These are phyloP conservation scores for Perizoma flavofasciatum DNA, from an alignment of 2,888 invertebrate species.

Conservation along the genomic window DNA sequence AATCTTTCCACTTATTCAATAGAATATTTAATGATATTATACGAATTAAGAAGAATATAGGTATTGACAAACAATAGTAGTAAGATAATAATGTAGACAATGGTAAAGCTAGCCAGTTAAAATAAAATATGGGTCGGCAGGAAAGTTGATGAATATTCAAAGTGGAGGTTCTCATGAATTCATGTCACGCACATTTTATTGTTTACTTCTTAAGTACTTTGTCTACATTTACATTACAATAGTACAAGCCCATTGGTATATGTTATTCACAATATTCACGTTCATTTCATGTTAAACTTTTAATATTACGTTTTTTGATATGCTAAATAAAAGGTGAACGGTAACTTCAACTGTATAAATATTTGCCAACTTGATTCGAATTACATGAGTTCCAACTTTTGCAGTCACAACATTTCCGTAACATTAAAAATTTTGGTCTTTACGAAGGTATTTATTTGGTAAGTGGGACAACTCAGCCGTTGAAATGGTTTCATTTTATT, in stretches of 20 bases:
- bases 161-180: conserved; percentile 2
- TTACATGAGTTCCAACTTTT: conserved; percentile 7
- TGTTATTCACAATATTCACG: no score
- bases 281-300: no score
- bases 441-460: background rate
- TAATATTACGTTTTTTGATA: no score
- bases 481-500: conserved; percentile 13
- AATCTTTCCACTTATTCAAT: no score
- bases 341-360: background rate
- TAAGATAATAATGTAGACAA: no score
- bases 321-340: no score
- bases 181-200: conserved; percentile 17
- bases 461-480: conserved; percentile 15
- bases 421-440: background rate
- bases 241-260: background rate
- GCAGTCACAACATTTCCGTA: conserved; percentile 2
- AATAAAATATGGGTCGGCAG: conserved; percentile 1
- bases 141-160: conserved; percentile 22
- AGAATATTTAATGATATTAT: no score
- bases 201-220: conserved; percentile 7
- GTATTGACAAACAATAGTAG: no score
- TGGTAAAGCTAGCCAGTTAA: background rate
- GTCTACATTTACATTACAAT: conserved; percentile 10
- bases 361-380: conserved; percentile 8
- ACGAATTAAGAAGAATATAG: no score